Evolutionary conservation across 2,888 invertebrate genomes (phyloP).

Genomic region (Ormyrus pomaceus): DNA sequence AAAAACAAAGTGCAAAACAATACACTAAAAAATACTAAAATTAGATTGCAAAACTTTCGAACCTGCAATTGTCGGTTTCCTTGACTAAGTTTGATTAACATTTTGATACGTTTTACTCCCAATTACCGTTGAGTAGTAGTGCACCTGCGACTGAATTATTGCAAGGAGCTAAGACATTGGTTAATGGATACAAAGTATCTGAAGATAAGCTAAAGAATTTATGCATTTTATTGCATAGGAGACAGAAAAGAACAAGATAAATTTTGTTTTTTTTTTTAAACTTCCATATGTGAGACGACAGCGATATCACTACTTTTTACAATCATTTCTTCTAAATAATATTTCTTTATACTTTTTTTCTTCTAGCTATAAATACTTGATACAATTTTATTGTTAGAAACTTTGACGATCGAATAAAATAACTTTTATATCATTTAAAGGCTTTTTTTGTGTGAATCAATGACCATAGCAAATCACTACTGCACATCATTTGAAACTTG

Average conservation of each 20-base stretch:
- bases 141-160: constrained; percentile 3
- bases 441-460: neutral
- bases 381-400: constrained; percentile 36
- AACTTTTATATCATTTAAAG: neutral
- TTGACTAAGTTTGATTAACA: too few species aligned
- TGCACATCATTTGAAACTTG: too few species aligned
- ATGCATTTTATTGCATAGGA: constrained; percentile 23
- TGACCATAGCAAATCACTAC: neutral
- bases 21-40: too few species aligned
- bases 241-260: neutral
- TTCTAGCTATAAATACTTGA: constrained; percentile 15
- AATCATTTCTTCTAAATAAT: constrained; percentile 20
- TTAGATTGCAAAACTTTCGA: too few species aligned
- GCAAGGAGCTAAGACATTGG: too few species aligned
- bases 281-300: constrained; percentile 25
- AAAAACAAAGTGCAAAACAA: too few species aligned
- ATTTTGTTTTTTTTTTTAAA: constrained; percentile 24
- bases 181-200: constrained; percentile 13
- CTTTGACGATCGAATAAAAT: constrained; percentile 30
- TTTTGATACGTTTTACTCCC: neutral
- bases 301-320: neutral
- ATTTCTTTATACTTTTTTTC: constrained; percentile 25
- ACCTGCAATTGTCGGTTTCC: too few species aligned
- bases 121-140: neutral
- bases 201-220: neutral